Evolutionary conservation across 2,113 vertebrate genomes (phyloP), one percentile per base, ranked within the genome.

Genomic region (Phainopepla nitens): DNA sequence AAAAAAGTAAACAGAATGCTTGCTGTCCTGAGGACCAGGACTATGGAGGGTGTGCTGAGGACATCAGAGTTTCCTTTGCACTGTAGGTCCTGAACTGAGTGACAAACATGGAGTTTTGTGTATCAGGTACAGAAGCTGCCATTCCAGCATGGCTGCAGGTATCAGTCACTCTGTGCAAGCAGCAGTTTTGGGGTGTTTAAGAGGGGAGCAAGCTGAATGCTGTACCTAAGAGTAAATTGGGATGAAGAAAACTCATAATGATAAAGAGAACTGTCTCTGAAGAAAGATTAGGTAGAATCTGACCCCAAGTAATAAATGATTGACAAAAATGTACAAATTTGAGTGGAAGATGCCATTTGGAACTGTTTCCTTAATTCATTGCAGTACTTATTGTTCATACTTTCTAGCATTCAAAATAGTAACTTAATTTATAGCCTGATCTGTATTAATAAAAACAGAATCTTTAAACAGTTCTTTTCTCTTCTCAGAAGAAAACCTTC

Each of bases 361-460:
- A 92, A 78, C 20, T 15, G 35, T 75, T 90, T 92, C 57, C 80
- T 94, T 93, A 84, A 94, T 89, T 92, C 28, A 35, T 54, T 83
- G 66, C 17, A 89, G 15, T 57, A 54, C 24, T 82, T 66, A 60
- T 51, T 79, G 79, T 82, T 58, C 17, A 58, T 50, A 10, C 8
- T 22, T 91, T 89, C 77, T 82, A 90, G 56, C 71, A 93, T 89
- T 85, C 80, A 93, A 90, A 95, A 89, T 47, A 77, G 33, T 65
- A 68, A 80, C 91, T 93, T 78, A 87, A 93, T 96, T 89, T 93
- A 71, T 70, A 84, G 49, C 36, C 60, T 94, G 93, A 95, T 92
- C 78, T 87, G 42, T 92, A 65, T 53, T 95, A 96, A 94, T 96
- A 89, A 94, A 92, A 92, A 1, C 54, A 85, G 88, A 80, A 82